Base-by-base conservation (phyloP, 2,797 vertebrate genomes). In the Gadopsis bispinosus region DNA sequence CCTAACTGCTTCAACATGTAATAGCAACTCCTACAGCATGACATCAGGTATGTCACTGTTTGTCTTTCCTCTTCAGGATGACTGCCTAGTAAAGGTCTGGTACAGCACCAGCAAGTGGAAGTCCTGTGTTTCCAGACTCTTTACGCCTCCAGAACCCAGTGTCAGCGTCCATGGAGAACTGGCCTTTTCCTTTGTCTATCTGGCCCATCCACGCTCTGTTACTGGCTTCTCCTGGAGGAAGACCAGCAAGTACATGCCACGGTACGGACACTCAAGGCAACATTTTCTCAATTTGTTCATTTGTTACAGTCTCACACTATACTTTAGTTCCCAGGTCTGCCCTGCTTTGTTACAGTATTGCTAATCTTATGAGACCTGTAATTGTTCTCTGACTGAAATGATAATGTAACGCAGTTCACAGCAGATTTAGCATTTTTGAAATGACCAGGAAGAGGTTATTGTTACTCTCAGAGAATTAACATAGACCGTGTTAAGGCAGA, bases 171-270 rank as follows among this genome's bases (percentile, higher is more conserved):
- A 96, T 86, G 95, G 94, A 80, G 96, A 96, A 86, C 86, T 96
- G 73, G 94, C 96, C 88, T 99, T 97, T 94, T 99, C 98, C 53
- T 99, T 99, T 91, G 93, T 99, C 60, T 99, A 99, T 93, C 94
- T 99, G 93, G 97, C 98, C 84, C 98, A 99, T 92, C 98, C 98
- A 82, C 97, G 98, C 77, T 97, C 98, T 16, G 96, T 99, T 71
- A 98, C 96, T 16, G 95, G 97, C 73, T 97, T 99, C 94, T 97
- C 98, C 20, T 99, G 98, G 98, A 96, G 98, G 91, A 99, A 99
- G 90, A 98, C 96, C 68, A 99, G 98, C 95, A 97, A 96, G 89
- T 97, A 97, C 82, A 97, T 98, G 97, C 97, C 97, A 87, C 94
- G 97, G 98, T 99, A 88, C 66, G 66, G 29, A 86, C 55, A 82